A percentile compares a stretch with the other conserved stretches of the same genome.
phyloP scores from a whole-genome alignment of 2,113 vertebrate genomes.

The Lates calcarifer region DNA sequence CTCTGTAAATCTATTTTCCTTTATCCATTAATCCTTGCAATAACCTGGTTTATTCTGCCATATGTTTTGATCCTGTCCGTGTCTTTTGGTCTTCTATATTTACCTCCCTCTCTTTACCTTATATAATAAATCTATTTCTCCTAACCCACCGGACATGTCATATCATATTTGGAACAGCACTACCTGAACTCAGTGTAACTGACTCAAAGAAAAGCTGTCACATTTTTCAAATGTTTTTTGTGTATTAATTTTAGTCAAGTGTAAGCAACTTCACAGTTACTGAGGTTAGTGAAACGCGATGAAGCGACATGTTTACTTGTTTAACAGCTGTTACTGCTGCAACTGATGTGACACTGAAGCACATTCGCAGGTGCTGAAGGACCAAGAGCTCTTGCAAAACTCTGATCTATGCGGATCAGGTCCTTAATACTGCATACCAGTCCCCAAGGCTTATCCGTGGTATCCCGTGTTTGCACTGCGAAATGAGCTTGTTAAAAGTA shows the following conservation, averaged over 20 bases:
- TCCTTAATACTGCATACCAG: conserved; percentile 52
- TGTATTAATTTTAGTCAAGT: conserved; percentile 5
- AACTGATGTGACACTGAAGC: conserved; percentile 17
- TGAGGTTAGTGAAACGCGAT: not conserved
- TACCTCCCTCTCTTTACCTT: conserved; percentile 11
- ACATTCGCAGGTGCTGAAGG: conserved; percentile 12
- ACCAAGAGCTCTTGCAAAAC: conserved; percentile 23
- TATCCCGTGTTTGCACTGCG: conserved; percentile 60
- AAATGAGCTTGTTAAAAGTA: conserved; percentile 75
- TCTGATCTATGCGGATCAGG: conserved; percentile 43
- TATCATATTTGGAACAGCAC: conserved; percentile 15
- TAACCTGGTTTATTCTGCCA: conserved; percentile 11
- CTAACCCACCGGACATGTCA: conserved; percentile 27
- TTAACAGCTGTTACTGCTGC: conserved; percentile 7
- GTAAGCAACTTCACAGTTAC: conserved; percentile 7
- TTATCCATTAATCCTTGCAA: not conserved
- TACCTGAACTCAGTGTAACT: conserved; percentile 1
- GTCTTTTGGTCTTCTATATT: conserved; percentile 15
- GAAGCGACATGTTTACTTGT: not conserved
- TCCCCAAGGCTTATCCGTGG: conserved; percentile 51
- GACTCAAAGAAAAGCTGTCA: conserved; percentile 25
- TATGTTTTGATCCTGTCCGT: not conserved
- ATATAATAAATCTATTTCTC: conserved; percentile 32
- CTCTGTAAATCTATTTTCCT: not conserved
- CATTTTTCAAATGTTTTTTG: conserved; percentile 10